Conservation (phyloP, 30 jellyfish, hydroid and myxozoan species). For the Mastigias papua region DNA sequence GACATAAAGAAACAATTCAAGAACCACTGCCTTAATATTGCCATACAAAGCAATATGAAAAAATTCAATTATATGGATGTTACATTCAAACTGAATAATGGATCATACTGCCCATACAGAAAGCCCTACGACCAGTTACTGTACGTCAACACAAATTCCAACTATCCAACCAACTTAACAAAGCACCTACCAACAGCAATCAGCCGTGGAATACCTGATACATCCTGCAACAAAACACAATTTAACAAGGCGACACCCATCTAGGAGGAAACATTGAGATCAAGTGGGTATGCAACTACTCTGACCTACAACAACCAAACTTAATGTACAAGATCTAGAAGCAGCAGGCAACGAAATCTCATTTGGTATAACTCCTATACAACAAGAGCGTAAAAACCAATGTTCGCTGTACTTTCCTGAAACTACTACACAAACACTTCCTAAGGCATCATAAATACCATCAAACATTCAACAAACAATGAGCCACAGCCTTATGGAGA, state of each 20-base stretch:
- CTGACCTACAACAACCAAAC: conserved; percentile 33
- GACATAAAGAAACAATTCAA: conserved; percentile 22
- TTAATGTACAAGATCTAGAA: neutral
- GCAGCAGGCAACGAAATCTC: conserved; percentile 37
- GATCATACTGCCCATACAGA: conserved; percentile 61
- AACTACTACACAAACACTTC: conserved; percentile 63
- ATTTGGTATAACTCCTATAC: conserved; percentile 61
- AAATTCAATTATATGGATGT: conserved; percentile 66
- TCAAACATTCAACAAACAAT: conserved; percentile 63
- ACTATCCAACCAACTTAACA: conserved; percentile 80
- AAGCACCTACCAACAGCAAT: conserved; percentile 62
- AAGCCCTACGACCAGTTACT: conserved; percentile 78
- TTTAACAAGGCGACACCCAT: conserved; percentile 74
- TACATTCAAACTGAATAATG: conserved; percentile 44
- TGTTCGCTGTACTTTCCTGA: conserved; percentile 63
- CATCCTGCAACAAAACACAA: conserved; percentile 73
- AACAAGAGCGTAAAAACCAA: conserved; percentile 73
- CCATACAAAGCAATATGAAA: conserved; percentile 62
- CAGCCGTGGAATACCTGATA: conserved; percentile 44
- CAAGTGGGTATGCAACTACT: conserved; percentile 35
- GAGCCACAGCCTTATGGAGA: conserved; percentile 69
- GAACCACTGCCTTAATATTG: conserved; percentile 60
- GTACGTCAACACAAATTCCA: conserved; percentile 72
- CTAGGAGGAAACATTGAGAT: conserved; percentile 64
- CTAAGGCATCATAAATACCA: conserved; percentile 61